phyloP scores from a whole-genome alignment of 2,113 vertebrate genomes.

The Lepisosteus osseus region DNA sequence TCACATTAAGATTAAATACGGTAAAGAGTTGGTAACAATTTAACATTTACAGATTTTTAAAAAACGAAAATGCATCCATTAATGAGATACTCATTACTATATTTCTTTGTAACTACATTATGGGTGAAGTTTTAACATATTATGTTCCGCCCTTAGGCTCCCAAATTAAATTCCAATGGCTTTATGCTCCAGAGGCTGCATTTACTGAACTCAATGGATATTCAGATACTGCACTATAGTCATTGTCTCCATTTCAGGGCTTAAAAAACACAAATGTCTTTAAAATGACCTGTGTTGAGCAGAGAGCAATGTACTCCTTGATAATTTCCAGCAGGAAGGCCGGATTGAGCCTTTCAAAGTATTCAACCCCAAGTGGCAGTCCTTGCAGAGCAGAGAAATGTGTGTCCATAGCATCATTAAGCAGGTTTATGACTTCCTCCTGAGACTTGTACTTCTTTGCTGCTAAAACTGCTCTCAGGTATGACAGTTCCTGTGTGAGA shows the following conservation, averaged over 20 bases:
- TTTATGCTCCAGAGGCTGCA: no score
- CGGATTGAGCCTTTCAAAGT: constrained; percentile 92
- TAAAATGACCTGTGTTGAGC: constrained; percentile 77
- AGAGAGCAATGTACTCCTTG: constrained; percentile 83
- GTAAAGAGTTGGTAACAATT: no score
- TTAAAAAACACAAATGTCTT: constrained; percentile 9
- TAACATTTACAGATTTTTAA: no score
- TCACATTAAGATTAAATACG: not conserved
- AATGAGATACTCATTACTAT: no score
- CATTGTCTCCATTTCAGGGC: no score
- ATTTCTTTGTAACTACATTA: no score
- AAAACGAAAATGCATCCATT: no score
- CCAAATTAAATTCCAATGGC: no score
- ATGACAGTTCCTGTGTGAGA: constrained; percentile 78
- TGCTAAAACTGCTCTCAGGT: constrained; percentile 79
- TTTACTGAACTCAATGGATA: no score
- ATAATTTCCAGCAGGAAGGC: constrained; percentile 91
- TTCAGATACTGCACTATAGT: no score
- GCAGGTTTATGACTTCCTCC: constrained; percentile 78
- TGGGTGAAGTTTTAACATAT: no score
- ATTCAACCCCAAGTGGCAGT: constrained; percentile 86
- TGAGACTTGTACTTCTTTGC: constrained; percentile 71
- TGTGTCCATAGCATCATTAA: constrained; percentile 86
- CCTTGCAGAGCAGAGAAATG: constrained; percentile 85
- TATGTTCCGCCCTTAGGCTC: no score